Base-by-base conservation (phyloP, 2,113 vertebrate species). In the Aegotheles bennettii region DNA sequence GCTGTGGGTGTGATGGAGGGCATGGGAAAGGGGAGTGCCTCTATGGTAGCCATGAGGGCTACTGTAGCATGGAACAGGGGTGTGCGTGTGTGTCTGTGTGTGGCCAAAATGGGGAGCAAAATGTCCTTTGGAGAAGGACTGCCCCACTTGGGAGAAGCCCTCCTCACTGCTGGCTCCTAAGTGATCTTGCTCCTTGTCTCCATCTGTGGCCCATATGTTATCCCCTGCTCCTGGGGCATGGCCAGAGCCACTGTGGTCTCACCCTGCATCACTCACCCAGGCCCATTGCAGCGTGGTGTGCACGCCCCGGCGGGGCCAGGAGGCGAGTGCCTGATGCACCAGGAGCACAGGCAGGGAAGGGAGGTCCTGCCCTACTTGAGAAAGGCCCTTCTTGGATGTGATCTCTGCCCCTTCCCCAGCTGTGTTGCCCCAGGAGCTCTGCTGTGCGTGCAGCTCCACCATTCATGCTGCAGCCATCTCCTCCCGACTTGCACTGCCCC, bases 231-330 rank as follows among this genome's bases (percentile, higher is more conserved):
- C 67, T 10, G 3, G 79, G 68, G 65, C 17, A 25, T 0, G 3
- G 56, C 53, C 8, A 13, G 50, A 89, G 48, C 67, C 45, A 45
- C 51, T 0, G 0, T 0, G 11, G 42, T 35, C 59, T 61, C 53
- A 45, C 61, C 8, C 42, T 8, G 51, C 42, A 18, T 35, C 0
- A 6, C 74, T 63, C 65, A 16, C n/a, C 0, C 4, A 60, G 26
- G 15, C 45, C 42, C 4, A 1, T 9, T 2, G 2, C 48, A 36
- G 67, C 4, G 2, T 8, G 26, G 18, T 14, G 10, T 65, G 33
- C n/a, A 1, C 2, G 7, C 7, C 45, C 28, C 1, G 15, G 1
- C 10, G 17, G 47, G n/a, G 43, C 12, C 4, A 3, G 26, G 47
- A 76, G 42, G 17, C 1, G 2, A 74, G 73, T 6, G 20, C 47